Conservation (phyloP, 2,797 vertebrate species). For the Oreochromis grahami region DNA sequence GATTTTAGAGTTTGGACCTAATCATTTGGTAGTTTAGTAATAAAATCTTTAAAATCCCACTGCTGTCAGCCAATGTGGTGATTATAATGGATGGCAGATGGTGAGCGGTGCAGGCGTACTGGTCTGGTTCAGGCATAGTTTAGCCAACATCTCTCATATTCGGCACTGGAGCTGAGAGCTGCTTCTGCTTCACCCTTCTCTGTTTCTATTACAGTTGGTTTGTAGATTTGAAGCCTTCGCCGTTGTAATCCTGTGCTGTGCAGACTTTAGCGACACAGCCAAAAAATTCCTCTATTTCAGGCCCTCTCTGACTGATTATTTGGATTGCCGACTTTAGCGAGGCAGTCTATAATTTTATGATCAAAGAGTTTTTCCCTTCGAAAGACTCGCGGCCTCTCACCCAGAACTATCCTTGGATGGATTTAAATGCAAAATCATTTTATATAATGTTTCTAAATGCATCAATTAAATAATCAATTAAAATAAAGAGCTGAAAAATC, state of each 20-base stretch:
- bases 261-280: background rate
- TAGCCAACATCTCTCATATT: background rate
- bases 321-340: background rate
- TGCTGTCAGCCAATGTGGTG: background rate
- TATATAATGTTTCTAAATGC: constrained; percentile 31
- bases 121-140: background rate
- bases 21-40: constrained; percentile 1
- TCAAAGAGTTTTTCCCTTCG: background rate
- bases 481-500: constrained; percentile 20
- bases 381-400: background rate
- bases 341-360: background rate
- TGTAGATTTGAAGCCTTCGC: background rate
- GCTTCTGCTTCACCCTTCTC: background rate
- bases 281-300: background rate
- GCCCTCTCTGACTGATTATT: background rate
- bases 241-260: background rate
- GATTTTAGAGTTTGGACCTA: background rate
- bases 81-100: constrained; percentile 4
- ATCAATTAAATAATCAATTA: constrained; percentile 23
- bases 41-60: background rate
- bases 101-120: background rate
- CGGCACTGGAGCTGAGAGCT: background rate
- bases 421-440: constrained; percentile 39
- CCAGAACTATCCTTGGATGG: background rate
- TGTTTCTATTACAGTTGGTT: background rate